phyloP scores from a whole-genome alignment of 2,888 invertebrate species.

The Rotaria magnacalcarata region DNA sequence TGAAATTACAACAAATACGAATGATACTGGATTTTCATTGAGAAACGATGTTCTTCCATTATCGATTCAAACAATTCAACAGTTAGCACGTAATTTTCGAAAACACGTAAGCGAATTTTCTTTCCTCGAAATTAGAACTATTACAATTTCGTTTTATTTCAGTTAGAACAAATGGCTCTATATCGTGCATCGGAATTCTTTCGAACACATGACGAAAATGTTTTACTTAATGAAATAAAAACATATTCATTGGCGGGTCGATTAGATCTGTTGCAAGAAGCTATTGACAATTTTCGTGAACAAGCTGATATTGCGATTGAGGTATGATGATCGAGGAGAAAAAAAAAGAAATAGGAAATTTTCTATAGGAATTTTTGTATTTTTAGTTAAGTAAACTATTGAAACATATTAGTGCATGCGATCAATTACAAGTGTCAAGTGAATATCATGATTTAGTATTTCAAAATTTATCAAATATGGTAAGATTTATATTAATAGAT shows the following conservation, averaged over 20 bases:
- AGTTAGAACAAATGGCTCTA: slow-evolving; percentile 76
- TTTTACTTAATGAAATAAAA: slow-evolving; percentile 66
- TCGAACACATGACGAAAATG: slow-evolving; percentile 60
- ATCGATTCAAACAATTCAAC: slow-evolving; percentile 33
- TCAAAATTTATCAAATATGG: slow-evolving; percentile 75
- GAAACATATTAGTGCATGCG: slow-evolving; percentile 86
- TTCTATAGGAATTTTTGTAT: not conserved
- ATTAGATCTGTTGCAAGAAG: slow-evolving; percentile 83
- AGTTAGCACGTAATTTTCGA: slow-evolving; percentile 3
- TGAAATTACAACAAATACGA: not conserved
- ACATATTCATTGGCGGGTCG: slow-evolving; percentile 73
- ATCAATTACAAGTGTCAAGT: slow-evolving; percentile 86
- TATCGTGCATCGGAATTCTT: slow-evolving; percentile 76
- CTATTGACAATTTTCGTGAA: slow-evolving; percentile 88
- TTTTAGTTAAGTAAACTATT: slow-evolving; percentile 84
- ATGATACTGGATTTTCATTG: not conserved
- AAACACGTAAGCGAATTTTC: not conserved
- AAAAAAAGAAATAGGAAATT: slow-evolving; percentile 23
- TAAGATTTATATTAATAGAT: slow-evolving; percentile 61
- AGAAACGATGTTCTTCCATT: not conserved
- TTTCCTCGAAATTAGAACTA: not conserved
- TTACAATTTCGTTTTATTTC: slow-evolving; percentile 5
- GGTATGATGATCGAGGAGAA: slow-evolving; percentile 64
- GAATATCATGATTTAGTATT: slow-evolving; percentile 92
- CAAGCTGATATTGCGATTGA: slow-evolving; percentile 96